phyloP scores from a whole-genome alignment of 2,113 vertebrate species.

The Elanus axillaris region DNA sequence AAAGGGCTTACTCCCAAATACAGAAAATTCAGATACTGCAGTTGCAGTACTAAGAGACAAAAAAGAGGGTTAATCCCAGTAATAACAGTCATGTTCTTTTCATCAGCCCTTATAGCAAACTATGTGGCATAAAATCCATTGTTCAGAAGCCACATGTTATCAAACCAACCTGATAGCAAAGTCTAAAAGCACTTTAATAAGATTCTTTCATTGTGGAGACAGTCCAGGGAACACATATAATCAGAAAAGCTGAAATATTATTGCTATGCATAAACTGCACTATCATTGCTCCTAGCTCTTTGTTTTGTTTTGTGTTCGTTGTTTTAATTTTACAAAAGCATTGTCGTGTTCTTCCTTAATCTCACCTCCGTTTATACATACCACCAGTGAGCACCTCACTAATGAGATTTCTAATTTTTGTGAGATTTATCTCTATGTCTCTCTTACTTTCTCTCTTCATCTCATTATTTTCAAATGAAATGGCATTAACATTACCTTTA shows the following conservation, averaged over 20 bases:
- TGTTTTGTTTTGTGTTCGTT: neutral
- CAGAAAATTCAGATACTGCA: neutral
- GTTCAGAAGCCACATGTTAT: neutral
- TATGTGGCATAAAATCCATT: neutral
- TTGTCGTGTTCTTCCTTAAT: neutral
- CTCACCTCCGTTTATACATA: neutral
- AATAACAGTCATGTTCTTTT: neutral
- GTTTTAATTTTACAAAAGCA: neutral
- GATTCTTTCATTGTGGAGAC: neutral
- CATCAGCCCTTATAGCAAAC: neutral
- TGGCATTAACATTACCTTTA: neutral
- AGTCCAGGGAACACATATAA: neutral
- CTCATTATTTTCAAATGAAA: slow-evolving; percentile 6
- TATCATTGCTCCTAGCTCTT: neutral
- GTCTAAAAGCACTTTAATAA: neutral
- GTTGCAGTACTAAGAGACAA: neutral
- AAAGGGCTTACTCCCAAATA: neutral
- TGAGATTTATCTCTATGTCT: neutral
- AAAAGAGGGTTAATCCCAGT: neutral
- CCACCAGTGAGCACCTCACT: neutral
- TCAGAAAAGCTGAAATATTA: neutral
- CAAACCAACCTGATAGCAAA: neutral
- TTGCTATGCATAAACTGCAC: neutral
- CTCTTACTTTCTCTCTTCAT: neutral
- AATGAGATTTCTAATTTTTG: neutral